A percentile compares a stretch with the other conserved stretches of the same genome.
Evolutionary conservation across 2,797 vertebrate genomes (phyloP).

Genomic region (Centropyge bicolor): DNA sequence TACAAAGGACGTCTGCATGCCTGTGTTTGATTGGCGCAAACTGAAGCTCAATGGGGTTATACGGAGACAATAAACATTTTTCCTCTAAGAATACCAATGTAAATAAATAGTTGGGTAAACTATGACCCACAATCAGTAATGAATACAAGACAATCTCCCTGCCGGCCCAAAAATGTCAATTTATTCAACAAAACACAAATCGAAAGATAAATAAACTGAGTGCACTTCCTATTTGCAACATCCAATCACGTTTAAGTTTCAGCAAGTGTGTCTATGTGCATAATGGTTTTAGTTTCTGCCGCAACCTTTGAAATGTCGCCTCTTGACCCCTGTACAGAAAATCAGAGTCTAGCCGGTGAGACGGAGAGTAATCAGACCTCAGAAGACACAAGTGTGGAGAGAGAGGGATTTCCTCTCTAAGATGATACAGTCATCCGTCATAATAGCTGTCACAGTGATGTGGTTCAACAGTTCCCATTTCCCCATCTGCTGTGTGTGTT

Average conservation of each 20-base stretch:
- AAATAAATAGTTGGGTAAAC: constrained; percentile 39
- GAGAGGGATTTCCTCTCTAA: constrained; percentile 66
- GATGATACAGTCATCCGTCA: constrained; percentile 81
- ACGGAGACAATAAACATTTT: constrained; percentile 38
- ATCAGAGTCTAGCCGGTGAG: constrained; percentile 40
- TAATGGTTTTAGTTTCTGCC: constrained; percentile 45
- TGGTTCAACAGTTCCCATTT: constrained; percentile 78
- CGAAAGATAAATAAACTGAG: not conserved
- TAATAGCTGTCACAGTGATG: constrained; percentile 76
- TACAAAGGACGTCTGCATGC: constrained; percentile 55
- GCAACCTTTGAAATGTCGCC: constrained; percentile 54
- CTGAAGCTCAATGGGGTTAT: constrained; percentile 39
- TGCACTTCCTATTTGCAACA: constrained; percentile 13
- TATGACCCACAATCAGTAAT: constrained; percentile 10
- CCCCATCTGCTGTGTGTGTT: constrained; percentile 61
- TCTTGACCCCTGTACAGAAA: constrained; percentile 64
- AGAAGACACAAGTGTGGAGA: constrained; percentile 54
- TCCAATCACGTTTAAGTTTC: constrained; percentile 2
- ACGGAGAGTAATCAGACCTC: constrained; percentile 57
- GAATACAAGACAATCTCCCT: not conserved
- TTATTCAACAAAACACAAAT: not conserved
- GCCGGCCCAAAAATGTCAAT: no score
- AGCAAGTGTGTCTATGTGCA: constrained; percentile 2
- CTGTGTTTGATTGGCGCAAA: constrained; percentile 53
- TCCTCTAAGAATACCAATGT: constrained; percentile 17